A percentile compares a stretch with the other conserved stretches of the same genome.
Evolutionary conservation across 2,113 vertebrate species (phyloP).

Genomic region (Pelusios castaneus): DNA sequence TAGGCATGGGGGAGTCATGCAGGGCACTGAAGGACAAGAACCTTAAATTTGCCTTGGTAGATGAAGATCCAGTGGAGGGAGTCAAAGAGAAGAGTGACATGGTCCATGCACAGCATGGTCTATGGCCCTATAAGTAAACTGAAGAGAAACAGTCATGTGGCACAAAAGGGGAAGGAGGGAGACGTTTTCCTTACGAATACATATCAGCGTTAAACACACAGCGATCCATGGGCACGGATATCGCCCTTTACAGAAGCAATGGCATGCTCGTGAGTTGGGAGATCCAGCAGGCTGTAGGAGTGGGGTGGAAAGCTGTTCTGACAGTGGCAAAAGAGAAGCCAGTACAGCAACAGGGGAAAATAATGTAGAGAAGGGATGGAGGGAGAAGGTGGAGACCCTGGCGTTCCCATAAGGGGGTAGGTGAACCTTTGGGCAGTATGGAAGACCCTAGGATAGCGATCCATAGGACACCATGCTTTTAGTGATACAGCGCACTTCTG

Average conservation of each 20-base stretch:
- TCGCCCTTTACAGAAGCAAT: not conserved
- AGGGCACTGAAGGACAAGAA: not conserved
- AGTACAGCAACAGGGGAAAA: not conserved
- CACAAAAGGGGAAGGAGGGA: not conserved
- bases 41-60: not conserved
- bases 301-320: not conserved
- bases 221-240: not conserved
- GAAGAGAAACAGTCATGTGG: not conserved
- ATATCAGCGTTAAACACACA: accelerated
- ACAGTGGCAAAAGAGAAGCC: not conserved
- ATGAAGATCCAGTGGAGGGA: not conserved
- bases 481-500: too few species aligned
- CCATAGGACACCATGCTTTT: accelerated
- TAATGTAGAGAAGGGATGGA: not conserved
- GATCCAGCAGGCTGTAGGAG: not conserved
- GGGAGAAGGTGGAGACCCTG: accelerated
- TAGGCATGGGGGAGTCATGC: not conserved
- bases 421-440: not conserved
- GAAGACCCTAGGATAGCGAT: accelerated
- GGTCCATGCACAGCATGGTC: not conserved
- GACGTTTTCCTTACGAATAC: not conserved
- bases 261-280: too few species aligned
- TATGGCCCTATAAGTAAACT: not conserved
- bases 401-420: accelerated
- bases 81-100: accelerated